Base-by-base conservation (phyloP, 2,797 vertebrate genomes). In the Brachymystax lenok region DNA sequence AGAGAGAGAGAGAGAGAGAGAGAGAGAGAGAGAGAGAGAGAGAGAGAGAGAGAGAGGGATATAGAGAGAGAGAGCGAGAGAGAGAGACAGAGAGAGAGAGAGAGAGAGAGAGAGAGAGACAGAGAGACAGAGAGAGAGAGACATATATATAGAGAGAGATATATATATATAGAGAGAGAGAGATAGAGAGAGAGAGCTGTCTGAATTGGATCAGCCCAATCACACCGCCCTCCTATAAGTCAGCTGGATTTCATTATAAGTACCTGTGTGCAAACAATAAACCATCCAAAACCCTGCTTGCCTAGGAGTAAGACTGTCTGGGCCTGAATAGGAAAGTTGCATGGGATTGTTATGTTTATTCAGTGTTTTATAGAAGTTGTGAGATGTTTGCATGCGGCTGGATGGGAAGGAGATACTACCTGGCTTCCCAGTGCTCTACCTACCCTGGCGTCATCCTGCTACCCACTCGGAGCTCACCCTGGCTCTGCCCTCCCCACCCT, bases 401-500 rank as follows among this genome's bases (percentile, higher is more conserved):
- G 61, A 74, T 75, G 77, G 69, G 63, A 83, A 14, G 17, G 52
- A 75, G 77, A 76, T 82, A 69, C 64, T 71, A 80, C 79, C 69
- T 30, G 24, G 28, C 35, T 73, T 83, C 73, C 27, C 70, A 67
- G 33, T 8, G 4, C 69, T 77, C 19, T 13, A 56, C 68, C 33
- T 6, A n/a, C 68, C 13, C 14, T 0, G 12, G 8, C 16, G 35
- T 67, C 21, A 24, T 12, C 63, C 19, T 17, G 50, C 13, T 35
- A 17, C 52, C 28, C 61, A 5, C 3, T 14, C 13, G 33, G 17
- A 46, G 66, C 88, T 93, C 82, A 94, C 94, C 92, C 91, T 92
- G 77, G 33, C 5, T 33, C 33, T 33, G 33, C 33, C 33, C 33
- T 35, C 5, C 68, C 66, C 66, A 16, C 27, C 8, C n/a, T 0